Conservation (phyloP, 2,113 vertebrate species). For the Ellobius talpinus region DNA sequence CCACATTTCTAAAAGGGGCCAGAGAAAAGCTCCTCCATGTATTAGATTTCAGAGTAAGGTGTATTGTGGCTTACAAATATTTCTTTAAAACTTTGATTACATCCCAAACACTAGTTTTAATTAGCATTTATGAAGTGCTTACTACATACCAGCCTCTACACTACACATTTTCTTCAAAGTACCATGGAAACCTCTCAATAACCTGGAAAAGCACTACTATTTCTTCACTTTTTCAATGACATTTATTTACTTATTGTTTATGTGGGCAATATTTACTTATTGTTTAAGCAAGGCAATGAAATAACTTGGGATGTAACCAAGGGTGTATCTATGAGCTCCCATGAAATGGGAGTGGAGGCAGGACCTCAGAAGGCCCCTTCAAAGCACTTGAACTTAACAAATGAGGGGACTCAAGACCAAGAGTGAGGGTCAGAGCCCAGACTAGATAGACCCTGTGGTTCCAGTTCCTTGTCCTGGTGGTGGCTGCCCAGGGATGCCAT, state of each 20-base stretch:
- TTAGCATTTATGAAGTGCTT: background rate
- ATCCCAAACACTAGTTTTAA: background rate
- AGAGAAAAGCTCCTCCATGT: background rate
- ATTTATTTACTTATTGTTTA: background rate
- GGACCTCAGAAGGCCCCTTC: too few relatives aligned
- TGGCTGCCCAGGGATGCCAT: background rate
- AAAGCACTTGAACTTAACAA: background rate
- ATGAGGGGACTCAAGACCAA: background rate
- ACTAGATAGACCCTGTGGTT: background rate
- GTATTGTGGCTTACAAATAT: background rate
- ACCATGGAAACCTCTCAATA: background rate
- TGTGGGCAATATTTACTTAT: background rate
- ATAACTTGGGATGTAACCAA: background rate
- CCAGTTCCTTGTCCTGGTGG: too few relatives aligned
- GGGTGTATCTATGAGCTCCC: background rate
- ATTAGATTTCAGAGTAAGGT: slow-evolving; percentile 36
- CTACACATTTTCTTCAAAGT: background rate
- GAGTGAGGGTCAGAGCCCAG: background rate
- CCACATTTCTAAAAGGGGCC: background rate
- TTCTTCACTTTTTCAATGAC: background rate
- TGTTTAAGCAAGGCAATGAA: background rate
- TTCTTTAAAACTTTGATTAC: slow-evolving; percentile 17
- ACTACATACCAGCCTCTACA: background rate
- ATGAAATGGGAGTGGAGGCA: background rate
- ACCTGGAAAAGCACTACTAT: background rate